phyloP scores from a whole-genome alignment of 35 echinoderm and acorn worm species.

The Nesometra sesokonis region DNA sequence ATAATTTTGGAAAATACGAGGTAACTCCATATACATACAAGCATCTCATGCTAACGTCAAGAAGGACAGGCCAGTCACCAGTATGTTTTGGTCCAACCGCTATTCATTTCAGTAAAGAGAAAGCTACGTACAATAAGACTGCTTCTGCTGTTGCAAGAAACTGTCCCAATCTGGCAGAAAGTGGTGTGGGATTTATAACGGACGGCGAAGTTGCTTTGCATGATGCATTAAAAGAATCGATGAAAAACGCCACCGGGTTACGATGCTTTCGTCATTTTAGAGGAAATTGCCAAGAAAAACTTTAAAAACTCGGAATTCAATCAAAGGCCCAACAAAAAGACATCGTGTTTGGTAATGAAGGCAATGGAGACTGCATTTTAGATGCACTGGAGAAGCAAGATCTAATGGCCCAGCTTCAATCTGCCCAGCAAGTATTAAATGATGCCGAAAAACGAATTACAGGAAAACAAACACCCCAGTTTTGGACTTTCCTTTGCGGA shows the following conservation, averaged over 20 bases:
- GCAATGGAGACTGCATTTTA: too few relatives aligned
- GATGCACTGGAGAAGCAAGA: too few relatives aligned
- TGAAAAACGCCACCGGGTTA: not conserved
- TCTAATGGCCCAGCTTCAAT: too few relatives aligned
- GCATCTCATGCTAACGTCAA: constrained; percentile 1
- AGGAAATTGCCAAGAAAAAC: not conserved
- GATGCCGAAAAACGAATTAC: too few relatives aligned
- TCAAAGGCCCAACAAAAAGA: not conserved
- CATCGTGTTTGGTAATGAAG: not conserved
- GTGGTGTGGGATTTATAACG: constrained; percentile 5
- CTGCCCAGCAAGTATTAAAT: too few relatives aligned
- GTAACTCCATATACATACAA: constrained; percentile 25
- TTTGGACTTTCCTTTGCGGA: too few relatives aligned
- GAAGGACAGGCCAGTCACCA: not conserved
- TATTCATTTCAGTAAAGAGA: constrained; percentile 16
- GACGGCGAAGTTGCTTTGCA: not conserved
- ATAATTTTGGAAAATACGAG: constrained; percentile 7
- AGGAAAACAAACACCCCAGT: too few relatives aligned
- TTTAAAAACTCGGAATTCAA: not conserved
- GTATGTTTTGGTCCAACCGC: constrained; percentile 22
- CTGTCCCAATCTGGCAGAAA: not conserved
- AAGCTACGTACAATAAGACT: not conserved
- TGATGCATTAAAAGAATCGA: not conserved
- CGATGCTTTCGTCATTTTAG: not conserved
- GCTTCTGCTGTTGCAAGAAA: not conserved